phyloP scores from a whole-genome alignment of 1,140 invertebrate genomes.

The Platyscapa corneri region DNA sequence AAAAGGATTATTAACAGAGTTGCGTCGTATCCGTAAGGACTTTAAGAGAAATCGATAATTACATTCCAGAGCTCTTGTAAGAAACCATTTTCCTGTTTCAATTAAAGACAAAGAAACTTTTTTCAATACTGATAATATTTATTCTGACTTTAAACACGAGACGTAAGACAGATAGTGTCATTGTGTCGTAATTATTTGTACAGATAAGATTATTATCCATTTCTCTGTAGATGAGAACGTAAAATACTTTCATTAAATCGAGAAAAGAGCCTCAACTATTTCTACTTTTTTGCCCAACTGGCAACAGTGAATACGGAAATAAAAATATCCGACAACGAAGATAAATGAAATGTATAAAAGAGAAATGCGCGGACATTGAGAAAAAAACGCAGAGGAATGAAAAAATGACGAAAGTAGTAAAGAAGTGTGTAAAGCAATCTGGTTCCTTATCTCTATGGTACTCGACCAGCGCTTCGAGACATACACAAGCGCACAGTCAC shows the following conservation, averaged over 20 bases:
- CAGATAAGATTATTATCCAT: background rate
- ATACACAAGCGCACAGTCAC: background rate
- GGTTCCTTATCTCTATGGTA: background rate
- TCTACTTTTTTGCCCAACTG: background rate
- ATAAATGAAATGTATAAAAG: background rate
- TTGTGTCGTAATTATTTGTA: background rate
- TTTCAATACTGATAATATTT: too few relatives aligned
- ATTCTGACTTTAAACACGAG: too few relatives aligned
- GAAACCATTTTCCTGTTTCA: background rate
- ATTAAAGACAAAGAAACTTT: background rate
- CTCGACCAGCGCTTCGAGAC: background rate
- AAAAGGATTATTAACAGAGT: slow-evolving; percentile 6
- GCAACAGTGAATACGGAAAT: background rate
- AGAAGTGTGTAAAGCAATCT: background rate
- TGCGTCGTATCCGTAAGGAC: background rate
- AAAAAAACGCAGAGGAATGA: too few relatives aligned
- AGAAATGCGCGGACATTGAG: background rate
- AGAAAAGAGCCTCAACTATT: too few relatives aligned
- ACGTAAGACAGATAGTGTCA: background rate
- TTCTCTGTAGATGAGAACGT: background rate
- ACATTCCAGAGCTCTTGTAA: slow-evolving; percentile 6
- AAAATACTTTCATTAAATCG: background rate
- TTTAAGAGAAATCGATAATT: background rate
- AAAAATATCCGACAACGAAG: background rate
- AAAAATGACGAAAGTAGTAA: background rate